Base-by-base conservation (phyloP, 2,888 invertebrate species). In the Cerceris rybyensis region DNA sequence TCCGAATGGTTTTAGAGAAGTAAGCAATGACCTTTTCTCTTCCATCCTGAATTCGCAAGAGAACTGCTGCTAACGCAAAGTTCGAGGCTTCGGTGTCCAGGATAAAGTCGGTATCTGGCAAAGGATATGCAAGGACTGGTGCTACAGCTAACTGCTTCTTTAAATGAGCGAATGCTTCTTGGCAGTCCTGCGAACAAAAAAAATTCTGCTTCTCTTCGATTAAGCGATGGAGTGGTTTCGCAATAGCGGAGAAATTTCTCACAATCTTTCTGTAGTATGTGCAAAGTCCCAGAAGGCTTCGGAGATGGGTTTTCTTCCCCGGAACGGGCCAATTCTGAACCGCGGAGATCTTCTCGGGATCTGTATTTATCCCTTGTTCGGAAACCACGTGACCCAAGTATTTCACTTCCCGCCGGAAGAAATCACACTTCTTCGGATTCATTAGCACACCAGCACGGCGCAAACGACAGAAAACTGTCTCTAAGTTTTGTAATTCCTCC, bases 21-120 rank as follows among this genome's bases (percentile, higher is more conserved):
- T 88, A 88, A 14, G 68, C 83, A 13, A 88, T 83, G 8, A 87
- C 80, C 43, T 63, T 67, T 55, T 88, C 87, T 55, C 82, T 17
- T 1, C 80, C 80, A 6, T 82, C 64, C 17, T 81, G 82, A 8
- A 72, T 9, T 43, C 81, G 79, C 6, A 79, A 79, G 6, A 81
- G 52, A 17, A 81, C 76, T 7, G 75, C 67, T n/a, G 80, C 77
- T 0, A 81, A 64, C 0, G 72, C 80, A n/a, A 58, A 60, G 11
- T 76, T 54, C 0, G 77, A 78, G 8, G 80, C 81, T 50, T 83
- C 77, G 0, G 78, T 75, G 50, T 79, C 79, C 0, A 66, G 7
- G 41, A 66, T 60, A 9, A 65, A 65, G 16, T 65, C 49, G 5
- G 1, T n/a, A 2, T 67, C 17, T 4, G n/a, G 9, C 6, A 46